A percentile compares a stretch with the other conserved stretches of the same genome.
phyloP scores from a whole-genome alignment of 2,113 vertebrate genomes.

The Galeopterus variegatus region DNA sequence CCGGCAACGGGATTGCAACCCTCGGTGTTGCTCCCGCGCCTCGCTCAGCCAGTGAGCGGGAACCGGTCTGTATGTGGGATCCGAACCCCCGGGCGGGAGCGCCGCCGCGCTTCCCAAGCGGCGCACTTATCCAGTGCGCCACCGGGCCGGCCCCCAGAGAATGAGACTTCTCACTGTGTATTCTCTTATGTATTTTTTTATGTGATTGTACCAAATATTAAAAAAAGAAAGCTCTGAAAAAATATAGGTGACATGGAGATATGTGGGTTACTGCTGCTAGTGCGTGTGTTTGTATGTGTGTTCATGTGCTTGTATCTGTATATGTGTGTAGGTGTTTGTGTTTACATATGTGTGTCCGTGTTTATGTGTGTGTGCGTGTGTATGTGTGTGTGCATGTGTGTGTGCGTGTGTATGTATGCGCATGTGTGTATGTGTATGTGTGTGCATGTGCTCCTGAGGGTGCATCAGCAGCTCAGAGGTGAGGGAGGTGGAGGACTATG shows the following conservation, averaged over 20 bases:
- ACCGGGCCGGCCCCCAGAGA: no score
- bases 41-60: no score
- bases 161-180: background rate
- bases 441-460: background rate
- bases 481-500: background rate
- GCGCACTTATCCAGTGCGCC: no score
- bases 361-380: background rate
- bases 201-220: background rate
- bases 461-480: background rate
- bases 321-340: no score
- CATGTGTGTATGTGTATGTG: fast-evolving
- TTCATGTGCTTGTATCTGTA: background rate
- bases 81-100: no score
- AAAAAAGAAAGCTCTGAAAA: background rate
- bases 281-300: no score
- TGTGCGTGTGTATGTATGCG: background rate
- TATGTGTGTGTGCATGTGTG: background rate
- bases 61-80: no score
- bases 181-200: background rate
- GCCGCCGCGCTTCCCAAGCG: no score
- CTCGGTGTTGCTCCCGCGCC: no score
- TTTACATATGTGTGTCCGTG: background rate
- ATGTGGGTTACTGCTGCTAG: background rate
- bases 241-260: background rate
- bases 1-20: no score